These are phyloP conservation scores for Chalcosyrphus nemorum DNA, from an alignment of 2,888 invertebrate species.

Conservation along the genomic window DNA sequence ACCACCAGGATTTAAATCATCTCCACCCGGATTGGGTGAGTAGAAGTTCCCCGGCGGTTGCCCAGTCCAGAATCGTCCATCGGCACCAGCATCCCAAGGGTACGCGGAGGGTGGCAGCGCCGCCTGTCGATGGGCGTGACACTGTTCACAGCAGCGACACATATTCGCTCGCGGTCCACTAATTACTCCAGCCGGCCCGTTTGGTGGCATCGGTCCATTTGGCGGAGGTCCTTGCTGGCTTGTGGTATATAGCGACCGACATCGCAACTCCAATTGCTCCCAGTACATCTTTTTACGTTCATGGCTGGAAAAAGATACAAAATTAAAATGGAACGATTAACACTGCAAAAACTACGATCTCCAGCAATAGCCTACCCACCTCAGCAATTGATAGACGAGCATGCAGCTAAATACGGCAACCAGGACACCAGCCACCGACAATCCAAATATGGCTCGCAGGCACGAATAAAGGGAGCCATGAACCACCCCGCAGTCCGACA, in stretches of 20 bases:
- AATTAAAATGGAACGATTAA: conserved; percentile 28
- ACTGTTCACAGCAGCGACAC: conserved; percentile 89
- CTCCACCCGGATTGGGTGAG: conserved; percentile 90
- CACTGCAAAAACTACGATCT: background rate
- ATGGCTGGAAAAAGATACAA: conserved; percentile 84
- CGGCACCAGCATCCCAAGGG: conserved; percentile 84
- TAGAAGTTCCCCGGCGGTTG: conserved; percentile 89
- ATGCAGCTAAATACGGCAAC: conserved; percentile 96
- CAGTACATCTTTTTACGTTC: conserved; percentile 97
- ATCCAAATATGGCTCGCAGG: conserved; percentile 93
- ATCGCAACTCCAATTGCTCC: conserved; percentile 93
- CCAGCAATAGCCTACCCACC: conserved; percentile 83
- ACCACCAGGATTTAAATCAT: conserved; percentile 76
- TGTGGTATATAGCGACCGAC: conserved; percentile 88
- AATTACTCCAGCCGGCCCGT: conserved; percentile 79
- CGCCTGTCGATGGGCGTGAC: conserved; percentile 84
- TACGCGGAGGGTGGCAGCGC: conserved; percentile 83
- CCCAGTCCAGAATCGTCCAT: conserved; percentile 83
- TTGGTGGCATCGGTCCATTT: conserved; percentile 78
- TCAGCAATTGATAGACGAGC: conserved; percentile 93
- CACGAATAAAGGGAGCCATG: conserved; percentile 95
- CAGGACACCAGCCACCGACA: conserved; percentile 94
- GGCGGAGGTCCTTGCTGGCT: conserved; percentile 79
- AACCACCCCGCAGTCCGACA: conserved; percentile 94
- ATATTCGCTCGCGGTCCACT: conserved; percentile 79